phyloP scores from a whole-genome alignment of 35 echinoderm and acorn worm genomes.

The Acanthaster planci region DNA sequence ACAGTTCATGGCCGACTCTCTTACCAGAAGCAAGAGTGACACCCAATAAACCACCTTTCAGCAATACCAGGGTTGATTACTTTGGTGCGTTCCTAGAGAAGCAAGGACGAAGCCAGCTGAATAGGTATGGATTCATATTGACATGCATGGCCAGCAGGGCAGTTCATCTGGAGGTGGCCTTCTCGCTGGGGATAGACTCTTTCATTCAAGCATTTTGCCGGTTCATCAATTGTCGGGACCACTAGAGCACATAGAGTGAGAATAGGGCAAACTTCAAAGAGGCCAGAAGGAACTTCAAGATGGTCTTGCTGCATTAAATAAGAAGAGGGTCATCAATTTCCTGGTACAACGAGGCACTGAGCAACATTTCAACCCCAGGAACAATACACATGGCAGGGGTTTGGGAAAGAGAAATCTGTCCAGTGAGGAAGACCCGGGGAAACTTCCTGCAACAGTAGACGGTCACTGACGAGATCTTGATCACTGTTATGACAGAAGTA shows the following conservation, averaged over 20 bases:
- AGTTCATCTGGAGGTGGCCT: slow-evolving; percentile 56
- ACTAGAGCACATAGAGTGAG: slow-evolving; percentile 49
- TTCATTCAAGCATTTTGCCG: slow-evolving; percentile 52
- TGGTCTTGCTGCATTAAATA: slow-evolving; percentile 23
- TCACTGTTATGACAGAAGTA: too few species aligned
- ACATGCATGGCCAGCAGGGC: slow-evolving; percentile 50
- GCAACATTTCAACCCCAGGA: too few species aligned
- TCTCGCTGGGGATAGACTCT: slow-evolving; percentile 48
- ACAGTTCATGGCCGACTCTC: slow-evolving; percentile 63
- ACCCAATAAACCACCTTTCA: slow-evolving; percentile 51
- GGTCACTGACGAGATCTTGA: too few species aligned
- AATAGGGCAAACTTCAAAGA: slow-evolving; percentile 61
- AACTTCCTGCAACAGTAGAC: too few species aligned
- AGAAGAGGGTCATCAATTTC: too few species aligned
- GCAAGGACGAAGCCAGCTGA: slow-evolving; percentile 36
- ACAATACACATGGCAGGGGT: too few species aligned
- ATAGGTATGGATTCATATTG: slow-evolving; percentile 70
- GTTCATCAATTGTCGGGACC: slow-evolving; percentile 50
- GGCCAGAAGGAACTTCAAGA: slow-evolving; percentile 43
- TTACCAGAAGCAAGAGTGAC: slow-evolving; percentile 54
- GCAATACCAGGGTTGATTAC: slow-evolving; percentile 42
- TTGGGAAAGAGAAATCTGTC: too few species aligned
- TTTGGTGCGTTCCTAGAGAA: slow-evolving; percentile 74
- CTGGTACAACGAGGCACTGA: too few species aligned
- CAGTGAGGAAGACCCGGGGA: too few species aligned